Conservation (phyloP, 2,888 invertebrate species). For the Atrina japonica region DNA sequence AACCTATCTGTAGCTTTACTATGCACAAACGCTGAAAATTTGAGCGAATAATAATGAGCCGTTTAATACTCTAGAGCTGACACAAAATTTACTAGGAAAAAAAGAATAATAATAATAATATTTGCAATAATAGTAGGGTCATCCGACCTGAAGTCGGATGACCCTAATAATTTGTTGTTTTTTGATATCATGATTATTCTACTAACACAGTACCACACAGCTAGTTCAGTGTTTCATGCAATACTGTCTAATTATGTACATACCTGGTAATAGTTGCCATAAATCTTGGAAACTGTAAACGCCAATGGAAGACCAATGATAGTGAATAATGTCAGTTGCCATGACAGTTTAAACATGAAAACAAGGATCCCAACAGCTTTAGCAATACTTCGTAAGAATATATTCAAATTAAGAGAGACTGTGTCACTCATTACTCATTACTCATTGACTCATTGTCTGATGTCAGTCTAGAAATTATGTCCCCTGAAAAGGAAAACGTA, state of each 20-base stretch:
- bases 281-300: slow-evolving; percentile 78
- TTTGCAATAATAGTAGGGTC: no score
- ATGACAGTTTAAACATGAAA: slow-evolving; percentile 80
- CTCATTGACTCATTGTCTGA: slow-evolving; percentile 81
- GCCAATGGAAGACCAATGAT: slow-evolving; percentile 80
- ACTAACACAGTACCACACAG: no score
- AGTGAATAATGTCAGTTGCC: slow-evolving; percentile 80
- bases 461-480: slow-evolving; percentile 80
- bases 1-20: no score
- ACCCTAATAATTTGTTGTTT: no score
- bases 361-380: slow-evolving; percentile 79
- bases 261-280: slow-evolving; percentile 80
- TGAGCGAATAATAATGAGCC: no score
- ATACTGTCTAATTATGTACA: background rate
- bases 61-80: no score
- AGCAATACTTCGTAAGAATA: slow-evolving; percentile 79
- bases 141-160: no score
- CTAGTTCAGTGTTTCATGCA: no score
- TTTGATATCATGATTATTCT: no score
- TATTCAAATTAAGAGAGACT: slow-evolving; percentile 79
- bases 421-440: slow-evolving; percentile 81
- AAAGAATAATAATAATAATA: no score
- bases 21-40: no score
- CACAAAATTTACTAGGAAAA: no score
- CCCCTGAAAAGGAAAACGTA: slow-evolving; percentile 67